Conservation (phyloP, 2,797 vertebrate species). For the Petrocephalus sullivani region DNA sequence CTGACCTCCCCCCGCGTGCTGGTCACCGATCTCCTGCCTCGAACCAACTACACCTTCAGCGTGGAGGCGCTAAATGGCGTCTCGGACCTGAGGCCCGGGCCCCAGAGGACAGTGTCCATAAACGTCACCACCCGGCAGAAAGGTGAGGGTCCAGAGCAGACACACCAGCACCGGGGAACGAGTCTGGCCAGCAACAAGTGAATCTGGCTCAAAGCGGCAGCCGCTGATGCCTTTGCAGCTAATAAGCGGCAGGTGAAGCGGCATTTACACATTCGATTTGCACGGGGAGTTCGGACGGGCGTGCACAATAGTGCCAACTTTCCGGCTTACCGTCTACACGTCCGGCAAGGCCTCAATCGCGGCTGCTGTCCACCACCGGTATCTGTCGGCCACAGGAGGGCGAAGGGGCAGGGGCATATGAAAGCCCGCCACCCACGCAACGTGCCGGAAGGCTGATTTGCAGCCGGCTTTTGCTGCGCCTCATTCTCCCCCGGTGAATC, state of each 20-base stretch:
- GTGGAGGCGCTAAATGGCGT: conserved; percentile 71
- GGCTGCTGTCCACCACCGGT: neutral
- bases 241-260: neutral
- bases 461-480: neutral
- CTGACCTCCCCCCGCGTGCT: conserved; percentile 55
- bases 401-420: too few relatives aligned
- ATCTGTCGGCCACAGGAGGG: too few relatives aligned
- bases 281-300: neutral
- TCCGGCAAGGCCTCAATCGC: neutral
- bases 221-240: neutral
- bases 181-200: neutral
- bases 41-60: conserved; percentile 74
- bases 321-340: neutral
- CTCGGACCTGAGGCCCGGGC: conserved; percentile 61
- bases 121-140: conserved; percentile 74
- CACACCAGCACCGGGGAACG: neutral
- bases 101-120: conserved; percentile 58
- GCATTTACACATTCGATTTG: neutral
- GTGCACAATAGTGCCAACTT: neutral
- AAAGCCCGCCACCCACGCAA: too few relatives aligned
- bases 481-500: neutral
- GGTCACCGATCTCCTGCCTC: conserved; percentile 68
- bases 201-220: neutral
- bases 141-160: conserved; percentile 46
- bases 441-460: neutral